These are phyloP conservation scores for Cantharis nigra DNA, from an alignment of 2,888 invertebrate species.

Conservation along the genomic window DNA sequence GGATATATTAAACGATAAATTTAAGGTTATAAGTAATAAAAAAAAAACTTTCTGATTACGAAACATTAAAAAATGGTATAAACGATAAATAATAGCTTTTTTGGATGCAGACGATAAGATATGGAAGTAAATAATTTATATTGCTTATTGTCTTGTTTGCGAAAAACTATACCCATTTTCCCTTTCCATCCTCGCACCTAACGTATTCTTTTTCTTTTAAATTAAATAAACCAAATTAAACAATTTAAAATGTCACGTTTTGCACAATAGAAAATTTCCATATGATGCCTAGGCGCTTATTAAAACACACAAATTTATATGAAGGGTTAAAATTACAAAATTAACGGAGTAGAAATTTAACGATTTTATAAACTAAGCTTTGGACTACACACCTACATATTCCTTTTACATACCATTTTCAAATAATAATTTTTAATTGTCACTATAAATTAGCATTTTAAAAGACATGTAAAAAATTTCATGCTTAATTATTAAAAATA, in stretches of 20 bases:
- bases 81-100: neutral
- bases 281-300: neutral
- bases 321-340: neutral
- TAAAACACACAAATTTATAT: neutral
- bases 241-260: too few relatives aligned
- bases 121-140: neutral
- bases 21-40: neutral
- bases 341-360: neutral
- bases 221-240: too few relatives aligned
- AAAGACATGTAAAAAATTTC: neutral
- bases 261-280: too few relatives aligned
- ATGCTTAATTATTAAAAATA: neutral
- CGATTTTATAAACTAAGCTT: neutral
- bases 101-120: neutral
- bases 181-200: neutral
- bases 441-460: neutral
- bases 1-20: constrained; percentile 1
- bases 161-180: neutral
- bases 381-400: neutral
- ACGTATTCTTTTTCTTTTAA: too few relatives aligned
- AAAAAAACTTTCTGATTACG: neutral
- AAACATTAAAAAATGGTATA: neutral
- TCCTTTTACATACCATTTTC: neutral
- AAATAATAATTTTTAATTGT: neutral
- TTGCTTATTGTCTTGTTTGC: neutral